These are phyloP conservation scores for Drosophila leonis DNA, from an alignment of 2,888 invertebrate genomes.

Conservation along the genomic window DNA sequence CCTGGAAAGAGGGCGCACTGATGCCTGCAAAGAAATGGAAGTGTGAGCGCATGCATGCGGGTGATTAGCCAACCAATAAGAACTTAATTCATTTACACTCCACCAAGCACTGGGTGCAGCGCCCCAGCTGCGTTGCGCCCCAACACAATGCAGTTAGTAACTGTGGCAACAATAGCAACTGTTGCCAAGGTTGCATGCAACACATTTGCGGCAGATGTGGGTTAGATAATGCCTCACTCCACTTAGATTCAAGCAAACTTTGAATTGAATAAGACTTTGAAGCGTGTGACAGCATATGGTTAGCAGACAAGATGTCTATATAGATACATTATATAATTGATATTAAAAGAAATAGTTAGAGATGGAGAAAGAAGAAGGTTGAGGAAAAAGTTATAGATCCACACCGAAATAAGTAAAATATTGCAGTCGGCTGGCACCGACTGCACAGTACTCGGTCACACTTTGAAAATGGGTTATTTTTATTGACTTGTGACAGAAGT, in stretches of 20 bases:
- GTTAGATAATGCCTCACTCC: constrained; percentile 6
- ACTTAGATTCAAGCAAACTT: neutral
- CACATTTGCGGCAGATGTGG: constrained; percentile 1
- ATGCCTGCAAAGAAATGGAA: constrained; percentile 63
- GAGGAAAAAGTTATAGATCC: neutral
- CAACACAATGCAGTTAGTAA: neutral
- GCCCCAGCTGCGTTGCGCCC: neutral
- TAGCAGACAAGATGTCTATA: neutral
- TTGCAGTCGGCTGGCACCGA: neutral
- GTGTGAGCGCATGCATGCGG: constrained; percentile 19
- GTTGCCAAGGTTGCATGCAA: constrained; percentile 11
- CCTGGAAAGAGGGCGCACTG: neutral
- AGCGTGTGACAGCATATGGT: neutral
- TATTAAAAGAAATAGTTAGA: neutral
- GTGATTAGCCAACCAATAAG: constrained; percentile 35
- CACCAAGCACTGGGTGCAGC: constrained; percentile 20
- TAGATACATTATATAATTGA: neutral
- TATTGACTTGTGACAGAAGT: neutral
- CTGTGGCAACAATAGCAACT: neutral
- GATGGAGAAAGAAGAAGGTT: no score
- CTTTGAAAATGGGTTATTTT: neutral
- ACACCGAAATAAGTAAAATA: neutral
- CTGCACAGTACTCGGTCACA: neutral
- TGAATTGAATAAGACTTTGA: neutral
- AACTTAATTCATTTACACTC: constrained; percentile 29